Evolutionary conservation across 2,113 vertebrate genomes (phyloP).

Genomic region (Sus scrofa): DNA sequence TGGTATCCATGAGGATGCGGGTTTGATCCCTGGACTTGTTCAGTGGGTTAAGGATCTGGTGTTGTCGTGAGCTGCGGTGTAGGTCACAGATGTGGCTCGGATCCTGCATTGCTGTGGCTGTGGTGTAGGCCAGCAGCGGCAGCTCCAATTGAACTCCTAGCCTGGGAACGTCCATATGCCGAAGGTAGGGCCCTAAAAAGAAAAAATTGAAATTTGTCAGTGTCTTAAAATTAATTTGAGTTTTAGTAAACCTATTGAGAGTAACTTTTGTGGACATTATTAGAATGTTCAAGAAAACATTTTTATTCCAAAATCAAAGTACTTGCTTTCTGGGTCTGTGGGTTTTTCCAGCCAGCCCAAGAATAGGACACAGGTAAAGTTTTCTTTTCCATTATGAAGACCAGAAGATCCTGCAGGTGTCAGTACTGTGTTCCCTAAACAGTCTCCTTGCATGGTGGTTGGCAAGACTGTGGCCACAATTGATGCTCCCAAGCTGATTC

Average conservation of each 20-base stretch:
- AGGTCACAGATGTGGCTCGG: too few relatives aligned
- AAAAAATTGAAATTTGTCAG: too few relatives aligned
- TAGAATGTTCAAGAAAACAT: not conserved
- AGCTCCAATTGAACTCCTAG: too few relatives aligned
- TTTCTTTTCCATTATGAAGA: not conserved
- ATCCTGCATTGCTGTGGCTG: too few relatives aligned
- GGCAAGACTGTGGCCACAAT: not conserved
- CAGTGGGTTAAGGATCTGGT: too few relatives aligned
- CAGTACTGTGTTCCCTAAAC: not conserved
- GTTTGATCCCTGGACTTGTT: too few relatives aligned
- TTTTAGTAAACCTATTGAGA: not conserved
- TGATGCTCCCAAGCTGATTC: not conserved
- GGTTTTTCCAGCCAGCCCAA: not conserved
- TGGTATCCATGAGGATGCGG: too few relatives aligned
- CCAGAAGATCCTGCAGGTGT: not conserved
- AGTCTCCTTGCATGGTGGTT: fast-evolving
- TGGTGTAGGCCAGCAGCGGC: too few relatives aligned
- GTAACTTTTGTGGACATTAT: not conserved
- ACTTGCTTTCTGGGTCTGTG: not conserved
- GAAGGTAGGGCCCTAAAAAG: too few relatives aligned
- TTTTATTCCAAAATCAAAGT: not conserved
- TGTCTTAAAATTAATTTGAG: slow-evolving; percentile 7
- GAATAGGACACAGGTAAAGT: not conserved
- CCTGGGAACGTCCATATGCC: too few relatives aligned
- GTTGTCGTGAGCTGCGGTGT: too few relatives aligned